Percentiles rank a stretch among this genome's conserved stretches.
Conservation (phyloP, 2,113 vertebrate species). For the Mola mola region DNA sequence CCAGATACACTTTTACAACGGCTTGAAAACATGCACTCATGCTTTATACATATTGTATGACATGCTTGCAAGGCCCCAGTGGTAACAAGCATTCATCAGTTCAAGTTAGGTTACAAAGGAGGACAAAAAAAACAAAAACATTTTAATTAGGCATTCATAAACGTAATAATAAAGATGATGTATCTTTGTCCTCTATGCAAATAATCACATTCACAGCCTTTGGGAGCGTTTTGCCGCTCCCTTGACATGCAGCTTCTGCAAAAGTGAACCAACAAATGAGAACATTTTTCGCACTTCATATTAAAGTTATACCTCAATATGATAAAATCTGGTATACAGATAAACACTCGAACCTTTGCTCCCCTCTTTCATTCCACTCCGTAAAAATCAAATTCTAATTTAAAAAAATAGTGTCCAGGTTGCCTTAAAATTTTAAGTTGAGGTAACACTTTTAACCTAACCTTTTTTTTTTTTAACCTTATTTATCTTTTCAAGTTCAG, state of each 20-base stretch:
- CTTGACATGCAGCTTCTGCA: conserved; percentile 11
- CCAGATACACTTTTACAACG: conserved; percentile 1
- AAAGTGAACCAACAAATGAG: background rate
- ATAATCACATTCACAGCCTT: conserved; percentile 22
- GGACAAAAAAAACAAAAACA: background rate
- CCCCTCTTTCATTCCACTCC: no score
- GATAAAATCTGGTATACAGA: conserved; percentile 4
- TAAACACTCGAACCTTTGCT: background rate
- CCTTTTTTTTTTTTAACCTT: no score
- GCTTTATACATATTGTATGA: conserved; percentile 27
- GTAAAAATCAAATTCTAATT: no score
- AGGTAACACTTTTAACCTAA: no score
- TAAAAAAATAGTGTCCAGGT: no score
- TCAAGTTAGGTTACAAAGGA: conserved; percentile 17
- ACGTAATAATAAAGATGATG: conserved; percentile 13
- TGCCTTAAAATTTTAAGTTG: no score
- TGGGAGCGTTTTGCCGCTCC: background rate
- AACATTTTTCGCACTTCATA: background rate
- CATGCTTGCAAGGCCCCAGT: conserved; percentile 36
- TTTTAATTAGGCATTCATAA: conserved; percentile 25
- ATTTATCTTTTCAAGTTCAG: background rate
- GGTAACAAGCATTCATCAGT: conserved; percentile 22
- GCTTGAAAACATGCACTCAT: conserved; percentile 46
- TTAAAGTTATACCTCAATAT: conserved; percentile 18
- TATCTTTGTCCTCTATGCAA: background rate